phyloP scores from a whole-genome alignment of 2,888 invertebrate genomes.

The Lissocephala sabroskyi region DNA sequence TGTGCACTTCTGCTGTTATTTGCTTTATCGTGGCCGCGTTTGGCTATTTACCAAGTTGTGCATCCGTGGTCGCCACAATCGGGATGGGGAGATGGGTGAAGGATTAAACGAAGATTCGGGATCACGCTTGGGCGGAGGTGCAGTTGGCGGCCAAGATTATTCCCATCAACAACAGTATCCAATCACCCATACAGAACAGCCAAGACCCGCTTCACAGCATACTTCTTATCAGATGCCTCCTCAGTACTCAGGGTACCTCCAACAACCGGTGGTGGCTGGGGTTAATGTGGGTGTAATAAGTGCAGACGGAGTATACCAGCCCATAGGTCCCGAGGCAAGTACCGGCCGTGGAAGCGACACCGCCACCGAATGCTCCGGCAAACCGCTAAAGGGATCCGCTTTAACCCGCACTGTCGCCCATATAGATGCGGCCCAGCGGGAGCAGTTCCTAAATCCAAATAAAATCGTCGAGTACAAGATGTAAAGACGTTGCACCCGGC shows the following conservation, averaged over 20 bases:
- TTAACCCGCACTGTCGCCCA: conserved; percentile 71
- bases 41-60: conserved; percentile 72
- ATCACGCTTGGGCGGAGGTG: conserved; percentile 59
- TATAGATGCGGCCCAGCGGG: conserved; percentile 70
- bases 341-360: conserved; percentile 12
- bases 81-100: conserved; percentile 71
- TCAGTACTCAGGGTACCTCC: conserved; percentile 67
- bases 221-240: conserved; percentile 58
- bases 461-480: conserved; percentile 73
- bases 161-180: conserved; percentile 70
- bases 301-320: conserved; percentile 65
- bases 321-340: conserved; percentile 45
- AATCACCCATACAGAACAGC: conserved; percentile 65
- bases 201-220: conserved; percentile 48
- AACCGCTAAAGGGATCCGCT: conserved; percentile 60
- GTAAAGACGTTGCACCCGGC: conserved; percentile 72
- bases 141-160: conserved; percentile 66
- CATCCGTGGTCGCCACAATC: conserved; percentile 70
- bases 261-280: conserved; percentile 67
- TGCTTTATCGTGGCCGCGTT: conserved; percentile 74
- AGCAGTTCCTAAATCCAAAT: conserved; percentile 72
- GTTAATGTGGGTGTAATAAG: conserved; percentile 69
- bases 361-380: conserved; percentile 21
- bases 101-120: conserved; percentile 69
- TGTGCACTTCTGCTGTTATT: conserved; percentile 76